These are phyloP conservation scores for Silurus aristotelis DNA, from an alignment of 2,797 vertebrate species.

Conservation along the genomic window DNA sequence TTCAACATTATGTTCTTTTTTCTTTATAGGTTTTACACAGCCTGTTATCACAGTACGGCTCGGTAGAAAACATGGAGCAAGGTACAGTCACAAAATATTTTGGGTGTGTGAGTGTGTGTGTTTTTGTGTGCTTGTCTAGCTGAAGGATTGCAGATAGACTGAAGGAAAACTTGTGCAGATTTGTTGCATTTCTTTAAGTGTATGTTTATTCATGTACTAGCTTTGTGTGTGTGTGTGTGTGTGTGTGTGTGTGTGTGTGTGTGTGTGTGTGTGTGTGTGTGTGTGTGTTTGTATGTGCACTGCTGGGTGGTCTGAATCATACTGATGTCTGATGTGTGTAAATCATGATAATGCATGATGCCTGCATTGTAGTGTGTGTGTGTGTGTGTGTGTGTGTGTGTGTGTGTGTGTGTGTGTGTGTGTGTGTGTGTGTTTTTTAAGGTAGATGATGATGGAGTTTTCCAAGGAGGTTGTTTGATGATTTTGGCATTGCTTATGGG, in stretches of 20 bases:
- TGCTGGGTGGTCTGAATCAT: slow-evolving; percentile 19
- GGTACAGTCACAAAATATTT: slow-evolving; percentile 62
- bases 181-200: neutral
- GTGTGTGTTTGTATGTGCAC: neutral
- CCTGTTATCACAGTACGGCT: slow-evolving; percentile 79
- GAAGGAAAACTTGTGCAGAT: neutral
- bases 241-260: neutral
- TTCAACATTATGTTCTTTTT: slow-evolving; percentile 21
- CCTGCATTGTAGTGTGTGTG: slow-evolving; percentile 1
- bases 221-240: neutral
- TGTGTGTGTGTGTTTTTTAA: slow-evolving; percentile 11
- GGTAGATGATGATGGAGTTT: slow-evolving; percentile 9
- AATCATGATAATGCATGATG: slow-evolving; percentile 29
- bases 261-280: neutral
- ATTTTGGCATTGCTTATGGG: slow-evolving; percentile 4
- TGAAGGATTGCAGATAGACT: neutral
- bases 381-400: slow-evolving; percentile 30
- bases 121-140: neutral
- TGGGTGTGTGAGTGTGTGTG: slow-evolving; percentile 21
- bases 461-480: slow-evolving; percentile 27
- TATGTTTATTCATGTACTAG: neutral
- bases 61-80: slow-evolving; percentile 82
- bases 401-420: slow-evolving; percentile 12
- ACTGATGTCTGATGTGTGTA: neutral
- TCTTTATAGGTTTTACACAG: slow-evolving; percentile 77